A percentile compares a stretch with the other conserved stretches of the same genome.
Evolutionary conservation across 2,888 invertebrate species (phyloP).

Genomic region (Apoderus coryli): DNA sequence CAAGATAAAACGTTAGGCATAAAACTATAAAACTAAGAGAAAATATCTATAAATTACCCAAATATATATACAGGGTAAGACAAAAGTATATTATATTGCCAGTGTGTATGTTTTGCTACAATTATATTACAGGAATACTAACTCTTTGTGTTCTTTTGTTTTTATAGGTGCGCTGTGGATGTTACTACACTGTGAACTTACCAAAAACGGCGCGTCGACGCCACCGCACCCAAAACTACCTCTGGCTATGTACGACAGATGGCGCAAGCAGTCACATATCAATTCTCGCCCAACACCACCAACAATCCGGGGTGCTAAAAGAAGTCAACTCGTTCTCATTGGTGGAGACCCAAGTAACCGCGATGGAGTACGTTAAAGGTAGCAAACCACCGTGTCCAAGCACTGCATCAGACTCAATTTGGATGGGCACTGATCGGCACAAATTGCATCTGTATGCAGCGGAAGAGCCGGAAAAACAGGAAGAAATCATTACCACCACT

Average conservation of each 20-base stretch:
- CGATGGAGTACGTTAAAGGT: constrained; percentile 71
- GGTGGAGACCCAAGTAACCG: constrained; percentile 63
- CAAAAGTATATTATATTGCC: too few relatives aligned
- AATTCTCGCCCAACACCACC: constrained; percentile 57
- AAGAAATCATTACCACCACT: constrained; percentile 52
- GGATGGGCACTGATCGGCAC: constrained; percentile 82
- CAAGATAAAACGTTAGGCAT: too few relatives aligned
- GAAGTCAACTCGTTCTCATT: constrained; percentile 65
- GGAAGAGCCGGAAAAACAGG: constrained; percentile 73
- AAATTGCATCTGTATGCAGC: constrained; percentile 71
- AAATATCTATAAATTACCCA: too few relatives aligned
- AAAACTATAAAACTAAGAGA: too few relatives aligned
- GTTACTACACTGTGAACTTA: constrained; percentile 65
- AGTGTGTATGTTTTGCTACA: too few relatives aligned
- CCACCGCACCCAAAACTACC: constrained; percentile 59
- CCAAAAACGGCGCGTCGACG: constrained; percentile 41
- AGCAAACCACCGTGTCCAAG: constrained; percentile 27
- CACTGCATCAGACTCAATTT: constrained; percentile 55
- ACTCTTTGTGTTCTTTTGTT: too few relatives aligned
- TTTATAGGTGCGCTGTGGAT: constrained; percentile 73
- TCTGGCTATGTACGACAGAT: constrained; percentile 84
- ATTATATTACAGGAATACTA: too few relatives aligned
- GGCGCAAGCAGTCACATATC: constrained; percentile 64
- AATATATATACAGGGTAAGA: too few relatives aligned
- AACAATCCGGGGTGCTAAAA: constrained; percentile 56